A percentile compares a stretch with the other conserved stretches of the same genome.
phyloP scores from a whole-genome alignment of 2,888 invertebrate species.

The Mimas tiliae region DNA sequence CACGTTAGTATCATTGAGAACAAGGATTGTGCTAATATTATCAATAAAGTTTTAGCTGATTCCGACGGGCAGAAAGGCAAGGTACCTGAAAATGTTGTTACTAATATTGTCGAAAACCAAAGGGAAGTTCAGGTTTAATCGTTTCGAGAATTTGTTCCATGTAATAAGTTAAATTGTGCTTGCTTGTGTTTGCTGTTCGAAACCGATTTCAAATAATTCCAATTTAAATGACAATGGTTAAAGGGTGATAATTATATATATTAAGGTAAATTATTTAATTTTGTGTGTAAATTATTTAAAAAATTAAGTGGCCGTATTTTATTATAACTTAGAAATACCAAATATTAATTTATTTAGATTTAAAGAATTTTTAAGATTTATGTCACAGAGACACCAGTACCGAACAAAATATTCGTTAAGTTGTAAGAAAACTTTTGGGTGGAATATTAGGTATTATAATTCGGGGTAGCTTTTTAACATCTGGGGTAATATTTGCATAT shows the following conservation, averaged over 20 bases:
- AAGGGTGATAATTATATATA: conserved; percentile 25
- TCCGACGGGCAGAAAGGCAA: conserved; percentile 54
- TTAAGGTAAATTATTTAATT: conserved; percentile 34
- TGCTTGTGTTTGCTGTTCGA: conserved; percentile 30
- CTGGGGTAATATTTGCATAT: conserved; percentile 12
- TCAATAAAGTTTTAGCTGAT: conserved; percentile 76
- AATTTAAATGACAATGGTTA: conserved; percentile 34
- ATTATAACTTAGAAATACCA: conserved; percentile 45
- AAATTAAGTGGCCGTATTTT: conserved; percentile 57
- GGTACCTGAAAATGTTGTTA: conserved; percentile 58
- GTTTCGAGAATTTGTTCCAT: not conserved
- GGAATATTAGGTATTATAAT: conserved; percentile 2
- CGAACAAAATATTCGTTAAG: conserved; percentile 73
- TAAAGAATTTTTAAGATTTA: conserved; percentile 39
- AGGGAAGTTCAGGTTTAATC: conserved; percentile 54
- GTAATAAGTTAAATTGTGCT: conserved; percentile 19
- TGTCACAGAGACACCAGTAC: conserved; percentile 70
- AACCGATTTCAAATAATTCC: conserved; percentile 26
- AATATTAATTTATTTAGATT: conserved; percentile 32
- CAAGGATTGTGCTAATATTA: conserved; percentile 85
- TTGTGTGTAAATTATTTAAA: conserved; percentile 36
- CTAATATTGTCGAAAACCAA: conserved; percentile 69
- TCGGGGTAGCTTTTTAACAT: conserved; percentile 5
- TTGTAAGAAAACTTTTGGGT: conserved; percentile 19
- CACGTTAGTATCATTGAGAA: conserved; percentile 89